Evolutionary conservation across 1,140 invertebrate species (phyloP).

Genomic region (Drosophila littoralis): DNA sequence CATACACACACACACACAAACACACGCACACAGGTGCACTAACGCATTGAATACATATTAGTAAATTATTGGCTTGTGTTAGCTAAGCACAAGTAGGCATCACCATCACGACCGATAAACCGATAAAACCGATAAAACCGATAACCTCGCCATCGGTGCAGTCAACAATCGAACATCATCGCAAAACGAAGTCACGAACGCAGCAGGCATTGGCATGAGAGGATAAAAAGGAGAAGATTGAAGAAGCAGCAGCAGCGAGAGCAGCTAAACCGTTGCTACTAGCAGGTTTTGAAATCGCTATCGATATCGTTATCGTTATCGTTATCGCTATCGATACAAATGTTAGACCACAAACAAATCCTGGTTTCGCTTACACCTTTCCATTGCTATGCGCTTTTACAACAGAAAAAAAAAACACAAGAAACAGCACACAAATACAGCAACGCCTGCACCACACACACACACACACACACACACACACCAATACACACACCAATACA

Average conservation of each 20-base stretch:
- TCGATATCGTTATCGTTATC: slow-evolving; percentile 18
- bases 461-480: slow-evolving; percentile 26
- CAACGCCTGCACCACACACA: slow-evolving; percentile 17
- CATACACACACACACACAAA: slow-evolving; percentile 13
- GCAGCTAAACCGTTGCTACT: not conserved
- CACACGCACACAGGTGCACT: slow-evolving; percentile 5
- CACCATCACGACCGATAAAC: slow-evolving; percentile 18
- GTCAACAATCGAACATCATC: slow-evolving; percentile 35
- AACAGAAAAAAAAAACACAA: slow-evolving; percentile 1
- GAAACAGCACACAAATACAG: slow-evolving; percentile 35
- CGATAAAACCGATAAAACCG: slow-evolving; percentile 17
- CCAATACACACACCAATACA: slow-evolving; percentile 17
- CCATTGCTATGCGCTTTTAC: slow-evolving; percentile 44
- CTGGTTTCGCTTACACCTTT: slow-evolving; percentile 32
- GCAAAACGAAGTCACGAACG: slow-evolving; percentile 1
- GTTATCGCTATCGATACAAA: slow-evolving; percentile 7
- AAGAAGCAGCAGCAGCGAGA: slow-evolving; percentile 12
- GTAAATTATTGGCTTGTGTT: slow-evolving; percentile 18
- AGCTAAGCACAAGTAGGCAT: slow-evolving; percentile 25
- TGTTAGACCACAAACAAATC: not conserved
- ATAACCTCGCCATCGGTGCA: slow-evolving; percentile 37
- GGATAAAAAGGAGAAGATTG: slow-evolving; percentile 33
- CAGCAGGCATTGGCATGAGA: slow-evolving; percentile 15
- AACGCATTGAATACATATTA: slow-evolving; percentile 5
- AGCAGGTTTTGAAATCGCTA: slow-evolving; percentile 29